A percentile compares a stretch with the other conserved stretches of the same genome.
Evolutionary conservation across 1,140 invertebrate species (phyloP).

Genomic region (Drosophila trapezifrons): DNA sequence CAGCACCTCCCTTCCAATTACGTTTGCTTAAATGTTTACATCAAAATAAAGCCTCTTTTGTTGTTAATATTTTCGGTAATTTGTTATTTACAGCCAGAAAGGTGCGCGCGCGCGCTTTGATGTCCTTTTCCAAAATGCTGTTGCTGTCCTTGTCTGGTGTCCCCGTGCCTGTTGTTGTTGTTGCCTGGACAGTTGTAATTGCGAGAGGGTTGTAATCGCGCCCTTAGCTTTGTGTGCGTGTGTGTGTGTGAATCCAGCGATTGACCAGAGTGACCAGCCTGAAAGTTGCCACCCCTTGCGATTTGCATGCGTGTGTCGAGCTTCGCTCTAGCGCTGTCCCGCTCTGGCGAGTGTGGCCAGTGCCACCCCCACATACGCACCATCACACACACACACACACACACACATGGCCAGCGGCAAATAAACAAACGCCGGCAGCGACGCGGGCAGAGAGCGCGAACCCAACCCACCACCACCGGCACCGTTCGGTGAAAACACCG

Average conservation of each 20-base stretch:
- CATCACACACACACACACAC: constrained; percentile 19
- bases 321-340: constrained; percentile 23
- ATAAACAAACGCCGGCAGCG: constrained; percentile 64
- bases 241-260: constrained; percentile 14
- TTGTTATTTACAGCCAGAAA: constrained; percentile 24
- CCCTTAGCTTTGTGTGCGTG: neutral
- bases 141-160: constrained; percentile 30
- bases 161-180: constrained; percentile 10
- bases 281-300: constrained; percentile 28
- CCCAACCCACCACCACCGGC: constrained; percentile 38
- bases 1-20: no score
- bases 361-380: constrained; percentile 72
- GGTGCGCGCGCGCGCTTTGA: constrained; percentile 47
- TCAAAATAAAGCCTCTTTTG: neutral
- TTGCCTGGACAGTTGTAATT: constrained; percentile 13
- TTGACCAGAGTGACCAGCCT: constrained; percentile 45
- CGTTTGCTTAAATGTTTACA: no score
- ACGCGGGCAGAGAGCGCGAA: constrained; percentile 22
- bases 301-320: constrained; percentile 8
- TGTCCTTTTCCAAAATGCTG: constrained; percentile 1
- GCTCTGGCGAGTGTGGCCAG: constrained; percentile 34
- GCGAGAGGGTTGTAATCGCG: constrained; percentile 35
- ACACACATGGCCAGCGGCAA: constrained; percentile 69
- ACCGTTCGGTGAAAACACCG: constrained; percentile 32
- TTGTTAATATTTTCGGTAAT: constrained; percentile 2